Evolutionary conservation across 2,113 vertebrate genomes (phyloP), one percentile per base, ranked within the genome.

Genomic region (Burhinus bistriatus): DNA sequence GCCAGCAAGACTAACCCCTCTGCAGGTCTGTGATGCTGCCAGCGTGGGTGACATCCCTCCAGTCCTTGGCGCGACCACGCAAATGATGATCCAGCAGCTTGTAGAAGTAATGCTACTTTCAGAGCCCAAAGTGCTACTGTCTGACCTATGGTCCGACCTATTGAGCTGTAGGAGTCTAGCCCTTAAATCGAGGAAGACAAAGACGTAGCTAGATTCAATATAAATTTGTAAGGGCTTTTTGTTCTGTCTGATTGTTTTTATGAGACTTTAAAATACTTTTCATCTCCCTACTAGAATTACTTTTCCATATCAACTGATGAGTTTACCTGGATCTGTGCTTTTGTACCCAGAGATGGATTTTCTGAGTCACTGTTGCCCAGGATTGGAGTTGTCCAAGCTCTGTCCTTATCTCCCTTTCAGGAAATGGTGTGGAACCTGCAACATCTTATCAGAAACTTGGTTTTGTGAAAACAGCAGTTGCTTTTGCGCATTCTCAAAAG

Each of bases 371-470:
- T 8, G 0, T 52, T 52, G 72, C 77, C 36, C 57, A 52, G 21
- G n/a, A 68, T 68, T 49, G 8, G 23, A 84, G 38, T 62, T 93
- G 55, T 79, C 87, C 65, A 83, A 69, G 30, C 69, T 62, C 85
- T 51, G 42, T 40, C 80, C 76, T 95, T 93, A 92, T 92, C 90
- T 90, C 44, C 47, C 47, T 75, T 64, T 78, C 57, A 81, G 83
- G 57, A 95, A 96, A 87, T 72, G 47, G n/a, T 52, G 34, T 75
- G 72, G 47, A 92, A 75, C 59, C 38, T 78, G 84, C 83, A 77
- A 68, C 72, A 52, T 88, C 91, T 96, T 95, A 95, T 81, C 90
- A 80, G 83, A 78, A 40, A 25, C 58, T 73, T n/a, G 15, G 22
- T 78, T 93, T 77, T 62, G 64, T 62, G 68, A 86, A 58, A 90